Evolutionary conservation across 2,888 invertebrate species (phyloP).

Genomic region (Blomia tropicalis): DNA sequence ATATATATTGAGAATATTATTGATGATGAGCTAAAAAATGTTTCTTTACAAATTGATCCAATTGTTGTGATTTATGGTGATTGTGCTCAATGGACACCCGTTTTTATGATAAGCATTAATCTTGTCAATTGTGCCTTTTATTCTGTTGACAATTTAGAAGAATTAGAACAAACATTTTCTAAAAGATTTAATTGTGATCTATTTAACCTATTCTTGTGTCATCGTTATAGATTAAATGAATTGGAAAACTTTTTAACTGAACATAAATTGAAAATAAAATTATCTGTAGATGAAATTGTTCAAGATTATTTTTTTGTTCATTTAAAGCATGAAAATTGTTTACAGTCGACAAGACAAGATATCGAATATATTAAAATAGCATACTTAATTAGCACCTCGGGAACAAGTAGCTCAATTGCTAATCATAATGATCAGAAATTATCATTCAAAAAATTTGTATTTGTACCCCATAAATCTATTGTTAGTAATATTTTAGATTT

Average conservation of each 20-base stretch:
- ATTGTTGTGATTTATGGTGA: conserved; percentile 4
- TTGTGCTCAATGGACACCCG: neutral
- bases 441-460: neutral
- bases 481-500: neutral
- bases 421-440: no score
- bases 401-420: neutral
- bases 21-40: neutral
- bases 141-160: neutral
- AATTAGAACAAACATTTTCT: neutral
- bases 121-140: neutral
- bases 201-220: neutral
- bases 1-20: neutral
- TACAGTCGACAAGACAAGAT: neutral
- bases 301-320: neutral
- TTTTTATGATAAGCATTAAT: neutral
- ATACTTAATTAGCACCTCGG: conserved; percentile 14
- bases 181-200: neutral
- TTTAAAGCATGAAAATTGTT: neutral
- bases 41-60: neutral
- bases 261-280: no score
- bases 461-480: conserved; percentile 1
- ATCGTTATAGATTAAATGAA: neutral
- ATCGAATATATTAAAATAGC: neutral
- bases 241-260: neutral
- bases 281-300: neutral